Conservation (phyloP, 92 coral and sea anemone genomes). For the Epizoanthus fatuus region DNA sequence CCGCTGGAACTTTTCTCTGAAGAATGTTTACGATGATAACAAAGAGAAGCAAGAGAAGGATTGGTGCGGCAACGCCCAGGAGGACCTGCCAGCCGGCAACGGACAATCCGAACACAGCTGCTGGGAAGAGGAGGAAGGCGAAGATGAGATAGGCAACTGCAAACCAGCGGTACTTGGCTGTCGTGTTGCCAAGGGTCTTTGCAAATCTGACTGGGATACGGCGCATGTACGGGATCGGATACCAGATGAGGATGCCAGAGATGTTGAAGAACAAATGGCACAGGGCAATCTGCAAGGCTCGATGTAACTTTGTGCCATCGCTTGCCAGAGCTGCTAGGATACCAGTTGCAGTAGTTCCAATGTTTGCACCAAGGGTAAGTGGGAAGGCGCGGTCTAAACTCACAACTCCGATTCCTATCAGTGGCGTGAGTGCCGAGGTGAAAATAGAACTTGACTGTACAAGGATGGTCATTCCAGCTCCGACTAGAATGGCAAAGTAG, state of each 20-base stretch:
- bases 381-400: slow-evolving; percentile 38
- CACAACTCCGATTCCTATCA: slow-evolving; percentile 30
- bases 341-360: slow-evolving; percentile 43
- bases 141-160: slow-evolving; percentile 30
- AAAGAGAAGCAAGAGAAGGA: background rate
- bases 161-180: slow-evolving; percentile 45
- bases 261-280: slow-evolving; percentile 45
- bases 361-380: slow-evolving; percentile 38
- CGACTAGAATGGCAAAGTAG: slow-evolving; percentile 21
- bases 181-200: slow-evolving; percentile 39
- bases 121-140: slow-evolving; percentile 17
- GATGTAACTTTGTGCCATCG: slow-evolving; percentile 1
- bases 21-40: slow-evolving; percentile 15
- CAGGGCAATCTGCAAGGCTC: slow-evolving; percentile 22
- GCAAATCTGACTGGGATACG: slow-evolving; percentile 19
- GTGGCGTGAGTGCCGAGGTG: slow-evolving; percentile 86
- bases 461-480: slow-evolving; percentile 86
- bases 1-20: background rate
- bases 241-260: slow-evolving; percentile 34
- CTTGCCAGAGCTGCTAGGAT: slow-evolving; percentile 78
- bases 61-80: slow-evolving; percentile 9
- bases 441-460: slow-evolving; percentile 99
- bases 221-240: slow-evolving; percentile 41
- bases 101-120: slow-evolving; percentile 30
- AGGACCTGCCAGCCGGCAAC: slow-evolving; percentile 41